Base-by-base conservation (phyloP, 2,888 invertebrate genomes). In the Microctonus aethiopoides region DNA sequence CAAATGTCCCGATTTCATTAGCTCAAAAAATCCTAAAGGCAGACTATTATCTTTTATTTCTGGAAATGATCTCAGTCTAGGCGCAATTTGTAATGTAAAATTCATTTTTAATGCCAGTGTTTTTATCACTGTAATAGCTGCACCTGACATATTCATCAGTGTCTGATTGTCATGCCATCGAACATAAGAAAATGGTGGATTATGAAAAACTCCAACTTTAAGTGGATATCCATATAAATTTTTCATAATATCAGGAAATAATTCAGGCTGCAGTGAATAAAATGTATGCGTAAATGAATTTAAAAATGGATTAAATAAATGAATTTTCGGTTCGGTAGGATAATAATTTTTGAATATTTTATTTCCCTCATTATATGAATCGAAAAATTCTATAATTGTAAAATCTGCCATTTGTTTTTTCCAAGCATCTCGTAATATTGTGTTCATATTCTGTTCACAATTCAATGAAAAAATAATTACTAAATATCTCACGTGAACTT, bases 181-280 rank as follows among this genome's bases (percentile, higher is more conserved):
- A 0, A 73, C n/a, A 1, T 34, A 9, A 1, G 70, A 32, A 20
- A 72, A 63, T 0, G 76, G 76, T 1, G 72, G 54, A 1, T 61
- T 61, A 2, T 73, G 10, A 0, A 59, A 0, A 0, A 72, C 10
- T 1, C 26, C 57, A 5, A 75, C 60, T 2, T n/a, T 66, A 0
- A 81, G 6, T 0, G 69, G 65, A 26, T 76, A 71, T 3, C 76
- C 76, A 32, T 76, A 32, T 64, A 79, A 73, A 60, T 81, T 60
- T 0, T 6, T 51, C 2, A 76, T 7, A 29, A 79, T 76, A 24
- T 77, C 65, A 0, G 80, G 79, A 24, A 77, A 78, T 64, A 74
- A 70, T 6, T 66, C 16, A 7, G n/a, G 26, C 2, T n/a, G 11
- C 2, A 70, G 29, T 9, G 63, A 61, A 63, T 72, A 72, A 0